These are phyloP conservation scores for Anthonomus grandis DNA, from an alignment of 1,140 invertebrate genomes.

Conservation along the genomic window DNA sequence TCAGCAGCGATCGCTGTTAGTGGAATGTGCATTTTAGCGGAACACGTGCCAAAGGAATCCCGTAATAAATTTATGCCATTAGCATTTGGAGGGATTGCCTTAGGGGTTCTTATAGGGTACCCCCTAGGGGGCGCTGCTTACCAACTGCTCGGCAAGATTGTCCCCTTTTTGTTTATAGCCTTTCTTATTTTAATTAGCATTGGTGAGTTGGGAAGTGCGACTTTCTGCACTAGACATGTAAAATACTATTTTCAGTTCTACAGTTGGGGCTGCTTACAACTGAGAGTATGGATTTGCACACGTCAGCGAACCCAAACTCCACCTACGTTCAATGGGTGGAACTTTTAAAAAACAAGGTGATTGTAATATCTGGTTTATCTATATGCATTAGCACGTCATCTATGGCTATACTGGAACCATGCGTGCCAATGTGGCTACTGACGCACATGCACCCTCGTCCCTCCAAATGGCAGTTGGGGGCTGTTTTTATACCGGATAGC, in stretches of 20 bases:
- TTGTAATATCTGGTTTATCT: slow-evolving; percentile 61
- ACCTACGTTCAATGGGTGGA: slow-evolving; percentile 52
- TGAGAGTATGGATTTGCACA: neutral
- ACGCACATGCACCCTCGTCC: slow-evolving; percentile 69
- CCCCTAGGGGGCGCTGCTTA: slow-evolving; percentile 75
- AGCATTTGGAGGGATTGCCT: slow-evolving; percentile 73
- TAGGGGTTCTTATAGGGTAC: slow-evolving; percentile 76
- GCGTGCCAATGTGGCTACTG: slow-evolving; percentile 78
- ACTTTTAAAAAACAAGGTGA: slow-evolving; percentile 57
- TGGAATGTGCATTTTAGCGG: slow-evolving; percentile 65
- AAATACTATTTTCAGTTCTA: too few species aligned
- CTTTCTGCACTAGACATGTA: too few species aligned
- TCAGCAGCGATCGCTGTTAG: slow-evolving; percentile 78
- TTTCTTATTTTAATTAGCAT: slow-evolving; percentile 58
- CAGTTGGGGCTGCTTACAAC: too few species aligned
- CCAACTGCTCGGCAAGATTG: slow-evolving; percentile 68
- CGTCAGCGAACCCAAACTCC: too few species aligned
- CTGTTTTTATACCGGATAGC: slow-evolving; percentile 80
- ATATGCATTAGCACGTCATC: slow-evolving; percentile 73
- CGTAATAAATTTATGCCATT: slow-evolving; percentile 72
- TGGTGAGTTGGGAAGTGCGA: slow-evolving; percentile 14
- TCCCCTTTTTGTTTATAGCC: slow-evolving; percentile 69
- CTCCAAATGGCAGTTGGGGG: slow-evolving; percentile 73
- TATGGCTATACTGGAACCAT: slow-evolving; percentile 78
- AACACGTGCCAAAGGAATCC: slow-evolving; percentile 56